Base-by-base conservation (phyloP, 2,113 vertebrate species). In the Amia ocellicauda region DNA sequence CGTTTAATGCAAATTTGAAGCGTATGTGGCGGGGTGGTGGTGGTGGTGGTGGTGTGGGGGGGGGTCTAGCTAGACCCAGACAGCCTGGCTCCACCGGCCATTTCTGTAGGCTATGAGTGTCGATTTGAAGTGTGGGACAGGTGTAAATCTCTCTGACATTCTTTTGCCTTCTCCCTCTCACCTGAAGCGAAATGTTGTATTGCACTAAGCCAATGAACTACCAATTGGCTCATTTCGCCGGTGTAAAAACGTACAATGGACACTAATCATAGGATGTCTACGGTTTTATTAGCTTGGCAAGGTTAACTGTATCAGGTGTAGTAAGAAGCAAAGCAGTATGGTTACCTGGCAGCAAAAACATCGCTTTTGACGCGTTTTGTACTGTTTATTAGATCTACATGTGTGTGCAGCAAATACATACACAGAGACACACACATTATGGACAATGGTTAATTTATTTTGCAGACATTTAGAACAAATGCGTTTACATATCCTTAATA, bases 101-200 rank as follows among this genome's bases (percentile, higher is more conserved):
- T 93, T 91, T 93, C 92, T 93, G 90, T 85, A 92, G 91, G 91
- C 91, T 89, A 78, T 83, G 80, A 82, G 85, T 85, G 89, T 84
- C 79, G 74, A 68, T 85, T 83, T 78, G 74, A 87, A 85, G 85
- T 85, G 80, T 73, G 81, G 90, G 88, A 91, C 95, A 96, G 92
- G 96, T 95, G 95, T 94, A 93, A 96, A 96, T 97, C 94, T 93
- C 87, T 81, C 78, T 74, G 82, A 83, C 90, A 88, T 92, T 88
- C 84, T 87, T 80, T 83, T 59, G 74, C 71, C 75, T 89, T 89
- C 85, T 80, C 85, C 69, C 88, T 90, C 89, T 90, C 89, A 94
- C 91, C 93, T 95, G 90, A 84, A 93, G 87, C 87, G 85, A 85
- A 91, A 82, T 79, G 78, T 40, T 90, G 92, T 91, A 89, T 87